A percentile compares a stretch with the other conserved stretches of the same genome.
These are phyloP conservation scores for Piezodorus guildinii DNA, from an alignment of 1,140 invertebrate genomes.

Conservation along the genomic window DNA sequence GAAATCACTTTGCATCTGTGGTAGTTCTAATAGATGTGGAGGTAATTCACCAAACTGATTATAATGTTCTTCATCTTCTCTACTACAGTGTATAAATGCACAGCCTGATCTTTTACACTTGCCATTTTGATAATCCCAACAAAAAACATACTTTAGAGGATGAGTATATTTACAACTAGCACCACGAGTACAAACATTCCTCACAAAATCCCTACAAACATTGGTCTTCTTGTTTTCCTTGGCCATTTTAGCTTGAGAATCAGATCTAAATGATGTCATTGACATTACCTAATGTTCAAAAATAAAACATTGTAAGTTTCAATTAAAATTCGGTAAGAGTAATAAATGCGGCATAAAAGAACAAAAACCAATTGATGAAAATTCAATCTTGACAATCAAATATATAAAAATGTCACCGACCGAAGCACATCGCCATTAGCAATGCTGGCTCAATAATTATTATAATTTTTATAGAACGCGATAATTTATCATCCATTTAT, in stretches of 20 bases:
- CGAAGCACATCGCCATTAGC: too few species aligned
- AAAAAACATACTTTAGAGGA: slow-evolving; percentile 51
- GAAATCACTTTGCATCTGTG: background rate
- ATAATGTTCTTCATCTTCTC: slow-evolving; percentile 66
- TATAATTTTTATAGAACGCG: too few species aligned
- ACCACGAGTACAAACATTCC: slow-evolving; percentile 59
- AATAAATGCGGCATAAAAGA: background rate
- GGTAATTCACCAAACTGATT: slow-evolving; percentile 53
- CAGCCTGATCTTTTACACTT: slow-evolving; percentile 35
- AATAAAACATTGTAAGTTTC: background rate
- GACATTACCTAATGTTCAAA: background rate
- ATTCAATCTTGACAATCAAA: too few species aligned
- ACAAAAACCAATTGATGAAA: too few species aligned
- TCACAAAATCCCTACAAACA: slow-evolving; percentile 47
- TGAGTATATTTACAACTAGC: slow-evolving; percentile 66
- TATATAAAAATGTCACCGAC: too few species aligned
- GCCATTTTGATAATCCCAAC: slow-evolving; percentile 73
- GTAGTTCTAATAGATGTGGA: slow-evolving; percentile 35
- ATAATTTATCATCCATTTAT: too few species aligned
- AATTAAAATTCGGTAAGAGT: background rate
- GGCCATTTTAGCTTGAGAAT: background rate
- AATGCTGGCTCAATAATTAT: too few species aligned
- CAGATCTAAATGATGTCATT: background rate
- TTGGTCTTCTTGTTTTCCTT: slow-evolving; percentile 18
- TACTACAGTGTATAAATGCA: slow-evolving; percentile 65